phyloP scores from a whole-genome alignment of 2,797 vertebrate species.

The Sebastolobus altivelis region DNA sequence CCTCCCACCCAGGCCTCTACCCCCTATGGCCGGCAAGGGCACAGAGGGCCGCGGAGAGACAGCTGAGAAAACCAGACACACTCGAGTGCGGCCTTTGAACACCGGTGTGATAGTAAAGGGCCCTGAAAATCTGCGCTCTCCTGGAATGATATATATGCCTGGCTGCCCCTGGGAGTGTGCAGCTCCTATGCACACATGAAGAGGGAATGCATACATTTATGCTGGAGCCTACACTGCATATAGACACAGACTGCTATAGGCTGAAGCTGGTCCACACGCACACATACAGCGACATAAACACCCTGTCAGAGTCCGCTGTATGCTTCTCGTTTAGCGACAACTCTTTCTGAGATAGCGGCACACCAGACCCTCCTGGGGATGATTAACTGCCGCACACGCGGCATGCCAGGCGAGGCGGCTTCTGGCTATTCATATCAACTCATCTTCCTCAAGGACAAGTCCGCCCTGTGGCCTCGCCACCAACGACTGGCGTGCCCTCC shows the following conservation, averaged over 20 bases:
- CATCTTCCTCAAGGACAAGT: slow-evolving; percentile 56
- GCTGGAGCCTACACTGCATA: slow-evolving; percentile 15
- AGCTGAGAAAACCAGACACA: slow-evolving; percentile 91
- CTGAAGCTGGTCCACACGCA: slow-evolving; percentile 2
- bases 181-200: slow-evolving; percentile 24
- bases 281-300: slow-evolving; percentile 7
- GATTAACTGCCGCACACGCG: slow-evolving; percentile 58
- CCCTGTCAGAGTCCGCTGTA: slow-evolving; percentile 47
- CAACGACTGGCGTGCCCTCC: slow-evolving; percentile 34
- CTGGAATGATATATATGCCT: slow-evolving; percentile 67
- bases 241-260: neutral
- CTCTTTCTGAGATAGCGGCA: slow-evolving; percentile 49
- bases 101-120: slow-evolving; percentile 57
- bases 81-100: slow-evolving; percentile 81
- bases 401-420: slow-evolving; percentile 29
- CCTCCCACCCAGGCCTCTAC: slow-evolving; percentile 46
- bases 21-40: slow-evolving; percentile 78
- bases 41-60: slow-evolving; percentile 81
- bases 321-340: slow-evolving; percentile 39
- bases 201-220: slow-evolving; percentile 52
- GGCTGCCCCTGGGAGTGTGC: slow-evolving; percentile 49
- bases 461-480: slow-evolving; percentile 13
- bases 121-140: slow-evolving; percentile 55
- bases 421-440: slow-evolving; percentile 62
- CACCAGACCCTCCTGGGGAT: slow-evolving; percentile 24